Percentiles rank a stretch among this genome's conserved stretches.
These are phyloP conservation scores for Thalassarche chlororhynchos DNA, from an alignment of 2,113 vertebrate species.

Conservation along the genomic window DNA sequence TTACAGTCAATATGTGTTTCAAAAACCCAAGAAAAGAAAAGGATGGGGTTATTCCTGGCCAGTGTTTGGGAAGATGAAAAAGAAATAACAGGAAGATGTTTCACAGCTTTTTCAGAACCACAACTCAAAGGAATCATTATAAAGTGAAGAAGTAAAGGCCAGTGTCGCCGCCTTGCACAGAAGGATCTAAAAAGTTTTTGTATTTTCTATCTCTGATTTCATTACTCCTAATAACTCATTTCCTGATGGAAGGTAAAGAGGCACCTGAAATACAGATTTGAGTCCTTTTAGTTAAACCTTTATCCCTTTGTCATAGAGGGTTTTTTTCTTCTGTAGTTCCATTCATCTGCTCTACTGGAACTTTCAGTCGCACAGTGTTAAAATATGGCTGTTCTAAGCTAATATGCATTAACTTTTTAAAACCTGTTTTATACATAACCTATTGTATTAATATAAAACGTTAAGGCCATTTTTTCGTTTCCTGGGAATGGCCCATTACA, in stretches of 20 bases:
- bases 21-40: conserved; percentile 68
- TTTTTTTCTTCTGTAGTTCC: conserved; percentile 73
- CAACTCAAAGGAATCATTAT: conserved; percentile 74
- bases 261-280: conserved; percentile 70
- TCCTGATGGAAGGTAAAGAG: conserved; percentile 75
- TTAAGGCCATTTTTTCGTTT: conserved; percentile 72
- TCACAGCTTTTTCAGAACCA: conserved; percentile 72
- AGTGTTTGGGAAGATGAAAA: conserved; percentile 76
- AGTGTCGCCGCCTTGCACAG: conserved; percentile 61
- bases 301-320: conserved; percentile 69
- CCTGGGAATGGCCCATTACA: conserved; percentile 77
- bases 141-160: conserved; percentile 74
- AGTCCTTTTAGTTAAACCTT: conserved; percentile 75
- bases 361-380: conserved; percentile 74
- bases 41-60: conserved; percentile 70
- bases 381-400: conserved; percentile 76
- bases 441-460: conserved; percentile 78
- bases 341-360: conserved; percentile 78
- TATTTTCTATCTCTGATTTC: conserved; percentile 73
- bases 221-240: conserved; percentile 77
- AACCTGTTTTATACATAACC: conserved; percentile 77
- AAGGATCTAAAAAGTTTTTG: conserved; percentile 77
- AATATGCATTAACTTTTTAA: conserved; percentile 79
- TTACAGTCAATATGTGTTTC: conserved; percentile 67
- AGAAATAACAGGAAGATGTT: conserved; percentile 75